Evolutionary conservation across 1,140 invertebrate species (phyloP).

Genomic region (Mamestra configurata): DNA sequence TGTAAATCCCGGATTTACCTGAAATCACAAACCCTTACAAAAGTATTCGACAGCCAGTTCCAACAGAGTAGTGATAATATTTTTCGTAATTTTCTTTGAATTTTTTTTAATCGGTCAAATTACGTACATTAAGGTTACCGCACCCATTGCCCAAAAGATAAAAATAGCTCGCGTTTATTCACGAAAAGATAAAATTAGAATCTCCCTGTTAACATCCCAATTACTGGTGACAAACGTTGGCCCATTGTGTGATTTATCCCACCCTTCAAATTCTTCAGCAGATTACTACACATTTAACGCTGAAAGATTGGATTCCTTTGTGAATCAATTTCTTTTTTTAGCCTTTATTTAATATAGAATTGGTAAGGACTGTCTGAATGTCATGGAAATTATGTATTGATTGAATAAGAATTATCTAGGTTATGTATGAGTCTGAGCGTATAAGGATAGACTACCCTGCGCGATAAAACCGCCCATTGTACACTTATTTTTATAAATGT

Average conservation of each 20-base stretch:
- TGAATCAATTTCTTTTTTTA: not conserved
- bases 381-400: not conserved
- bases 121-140: not conserved
- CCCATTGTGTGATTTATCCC: not conserved
- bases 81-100: too few species aligned
- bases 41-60: too few species aligned
- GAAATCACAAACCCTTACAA: too few species aligned
- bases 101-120: too few species aligned
- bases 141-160: not conserved
- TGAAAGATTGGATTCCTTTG: not conserved
- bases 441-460: too few species aligned
- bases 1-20: too few species aligned
- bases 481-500: too few species aligned
- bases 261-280: not conserved
- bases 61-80: too few species aligned
- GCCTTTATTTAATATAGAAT: too few species aligned
- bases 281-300: not conserved
- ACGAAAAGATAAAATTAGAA: conserved; percentile 11
- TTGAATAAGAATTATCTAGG: too few species aligned
- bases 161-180: not conserved
- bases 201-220: not conserved
- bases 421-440: too few species aligned
- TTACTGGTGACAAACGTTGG: not conserved
- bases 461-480: too few species aligned
- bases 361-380: not conserved